Base-by-base conservation (phyloP, 2,888 invertebrate genomes). In the Thera britannica region DNA sequence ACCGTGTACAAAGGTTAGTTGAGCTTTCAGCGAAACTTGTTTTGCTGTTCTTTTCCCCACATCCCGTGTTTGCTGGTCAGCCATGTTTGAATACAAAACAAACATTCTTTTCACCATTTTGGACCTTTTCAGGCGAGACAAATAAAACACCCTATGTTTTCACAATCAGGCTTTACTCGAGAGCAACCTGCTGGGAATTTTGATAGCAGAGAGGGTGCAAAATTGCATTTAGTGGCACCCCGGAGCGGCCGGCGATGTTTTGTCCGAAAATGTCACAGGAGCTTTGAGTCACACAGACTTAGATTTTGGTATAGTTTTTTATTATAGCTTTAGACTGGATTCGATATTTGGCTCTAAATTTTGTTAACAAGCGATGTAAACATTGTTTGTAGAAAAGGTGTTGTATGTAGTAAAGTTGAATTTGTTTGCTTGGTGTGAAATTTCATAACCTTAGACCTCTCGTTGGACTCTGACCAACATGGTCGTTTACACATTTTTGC, bases 161-260 rank as follows among this genome's bases (percentile, higher is more conserved):
- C 74, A 65, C 54, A 61, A 62, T 67, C 67, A 60, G 72, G 68
- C 76, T 82, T 82, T 83, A 82, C 83, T 81, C 84, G 81, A 81
- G 80, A 75, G 81, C 80, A 82, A 81, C 90, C 85, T 81, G 90
- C 87, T 86, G 86, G 85, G 90, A 89, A 89, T 90, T 85, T 87
- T 89, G 90, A 90, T 90, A 77, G 84, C 81, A 79, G 78, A 78
- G 79, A 78, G 82, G 83, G 88, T 84, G 87, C 86, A 85, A 88
- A 89, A 90, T 89, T 88, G 87, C 86, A 84, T 90, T 88, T 85
- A 85, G 81, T 75, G 75, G 69, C 75, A 72, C 77, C 78, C 78
- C 73, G 61, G 23, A 44, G 51, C 49, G 51, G 35, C 34, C 34
- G 34, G 57, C 49, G 56, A n/a, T 36, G 35, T 12, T 64, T 46